These are phyloP conservation scores for Tautogolabrus adspersus DNA, from an alignment of 2,113 vertebrate genomes.

Conservation along the genomic window DNA sequence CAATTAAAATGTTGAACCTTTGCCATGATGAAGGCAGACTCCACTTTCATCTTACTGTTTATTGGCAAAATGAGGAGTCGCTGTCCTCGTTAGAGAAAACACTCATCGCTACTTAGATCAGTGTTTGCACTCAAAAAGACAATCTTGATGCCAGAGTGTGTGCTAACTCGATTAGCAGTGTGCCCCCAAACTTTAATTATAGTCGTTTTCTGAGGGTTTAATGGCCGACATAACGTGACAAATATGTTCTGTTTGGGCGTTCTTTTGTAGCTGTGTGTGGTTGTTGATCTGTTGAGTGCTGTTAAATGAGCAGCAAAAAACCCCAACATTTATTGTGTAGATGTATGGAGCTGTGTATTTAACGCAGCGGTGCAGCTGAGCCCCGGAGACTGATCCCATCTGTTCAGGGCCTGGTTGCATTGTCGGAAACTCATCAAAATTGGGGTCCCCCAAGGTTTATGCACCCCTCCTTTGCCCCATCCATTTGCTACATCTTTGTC, in stretches of 20 bases:
- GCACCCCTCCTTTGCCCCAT: slow-evolving; percentile 59
- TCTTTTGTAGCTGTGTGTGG: slow-evolving; percentile 16
- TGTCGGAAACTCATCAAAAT: slow-evolving; percentile 77
- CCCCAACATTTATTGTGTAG: slow-evolving; percentile 34
- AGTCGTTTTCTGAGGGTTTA: slow-evolving; percentile 8
- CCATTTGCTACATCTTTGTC: slow-evolving; percentile 79
- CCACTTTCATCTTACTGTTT: slow-evolving; percentile 56
- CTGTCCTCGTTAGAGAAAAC: slow-evolving; percentile 50
- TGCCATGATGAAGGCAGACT: slow-evolving; percentile 45
- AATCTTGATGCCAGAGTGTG: slow-evolving; percentile 35
- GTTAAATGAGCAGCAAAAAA: slow-evolving; percentile 29
- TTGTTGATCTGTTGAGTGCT: slow-evolving; percentile 22
- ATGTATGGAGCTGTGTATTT: slow-evolving; percentile 58
- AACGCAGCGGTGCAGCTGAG: slow-evolving; percentile 60
- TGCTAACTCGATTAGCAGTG: slow-evolving; percentile 56
- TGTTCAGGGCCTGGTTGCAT: slow-evolving; percentile 68
- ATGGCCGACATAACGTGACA: slow-evolving; percentile 33
- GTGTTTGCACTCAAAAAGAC: slow-evolving; percentile 53
- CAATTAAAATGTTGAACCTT: slow-evolving; percentile 75
- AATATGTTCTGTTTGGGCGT: slow-evolving; percentile 32
- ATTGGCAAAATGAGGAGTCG: slow-evolving; percentile 47
- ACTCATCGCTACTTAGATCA: slow-evolving; percentile 47
- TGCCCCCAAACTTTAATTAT: slow-evolving; percentile 51
- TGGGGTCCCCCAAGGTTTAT: slow-evolving; percentile 66
- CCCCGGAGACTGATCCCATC: slow-evolving; percentile 81